phyloP scores from a whole-genome alignment of 2,797 vertebrate genomes.

The Rhinogobio ventralis region DNA sequence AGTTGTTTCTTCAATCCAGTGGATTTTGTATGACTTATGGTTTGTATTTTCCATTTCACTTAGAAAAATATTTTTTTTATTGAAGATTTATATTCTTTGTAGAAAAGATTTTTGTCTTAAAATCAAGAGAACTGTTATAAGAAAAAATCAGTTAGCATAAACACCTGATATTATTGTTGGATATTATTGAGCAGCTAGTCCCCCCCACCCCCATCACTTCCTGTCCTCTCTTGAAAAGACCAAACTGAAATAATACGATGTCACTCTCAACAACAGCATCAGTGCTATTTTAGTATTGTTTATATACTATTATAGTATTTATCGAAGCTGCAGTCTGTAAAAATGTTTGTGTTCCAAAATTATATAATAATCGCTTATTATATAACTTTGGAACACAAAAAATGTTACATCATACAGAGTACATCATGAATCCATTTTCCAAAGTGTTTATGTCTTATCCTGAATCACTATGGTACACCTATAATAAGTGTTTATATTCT shows the following conservation, averaged over 20 bases:
- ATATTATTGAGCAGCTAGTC: no score
- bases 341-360: no score
- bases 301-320: neutral
- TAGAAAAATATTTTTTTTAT: neutral
- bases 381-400: no score
- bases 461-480: no score
- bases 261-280: neutral
- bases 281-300: neutral
- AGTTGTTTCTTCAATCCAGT: constrained; percentile 13
- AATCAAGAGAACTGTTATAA: neutral
- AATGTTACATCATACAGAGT: no score
- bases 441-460: no score
- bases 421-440: no score
- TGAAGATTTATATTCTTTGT: neutral
- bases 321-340: no score
- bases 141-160: neutral
- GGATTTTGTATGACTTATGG: neutral
- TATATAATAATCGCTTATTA: no score
- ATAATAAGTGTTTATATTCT: no score
- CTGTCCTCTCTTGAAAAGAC: neutral
- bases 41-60: constrained; percentile 10
- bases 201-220: neutral
- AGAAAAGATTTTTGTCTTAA: neutral
- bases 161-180: no score
- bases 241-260: neutral